phyloP scores from a whole-genome alignment of 2,888 invertebrate species.

The Pinctada fucata region DNA sequence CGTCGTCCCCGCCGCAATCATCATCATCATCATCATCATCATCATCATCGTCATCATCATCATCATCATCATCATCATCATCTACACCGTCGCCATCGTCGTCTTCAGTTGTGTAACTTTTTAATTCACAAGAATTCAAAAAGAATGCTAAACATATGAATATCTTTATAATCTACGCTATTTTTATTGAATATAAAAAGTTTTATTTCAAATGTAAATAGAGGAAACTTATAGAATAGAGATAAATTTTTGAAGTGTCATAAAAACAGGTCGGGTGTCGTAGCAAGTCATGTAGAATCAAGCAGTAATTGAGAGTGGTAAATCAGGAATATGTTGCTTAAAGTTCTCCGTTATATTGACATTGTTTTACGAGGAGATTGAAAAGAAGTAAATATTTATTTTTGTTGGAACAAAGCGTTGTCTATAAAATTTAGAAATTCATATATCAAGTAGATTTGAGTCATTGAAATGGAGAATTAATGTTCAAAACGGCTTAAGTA shows the following conservation, averaged over 20 bases:
- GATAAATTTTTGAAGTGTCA: neutral
- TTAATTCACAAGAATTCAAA: too few species aligned
- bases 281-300: neutral
- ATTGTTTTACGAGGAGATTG: neutral
- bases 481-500: slow-evolving; percentile 29
- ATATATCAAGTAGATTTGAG: slow-evolving; percentile 21
- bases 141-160: too few species aligned
- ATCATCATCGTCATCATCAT: too few species aligned
- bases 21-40: too few species aligned
- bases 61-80: too few species aligned
- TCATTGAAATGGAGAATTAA: slow-evolving; percentile 30
- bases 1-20: too few species aligned
- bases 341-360: neutral
- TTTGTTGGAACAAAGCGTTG: slow-evolving; percentile 16
- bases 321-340: neutral
- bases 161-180: too few species aligned
- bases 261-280: neutral
- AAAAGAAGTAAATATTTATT: slow-evolving; percentile 29
- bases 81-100: too few species aligned
- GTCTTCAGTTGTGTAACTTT: too few species aligned
- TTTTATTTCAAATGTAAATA: neutral
- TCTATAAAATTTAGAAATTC: slow-evolving; percentile 24
- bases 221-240: neutral
- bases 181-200: neutral
- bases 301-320: neutral